phyloP scores from a whole-genome alignment of 2,797 vertebrate species.

The Peromyscus attwateri region DNA sequence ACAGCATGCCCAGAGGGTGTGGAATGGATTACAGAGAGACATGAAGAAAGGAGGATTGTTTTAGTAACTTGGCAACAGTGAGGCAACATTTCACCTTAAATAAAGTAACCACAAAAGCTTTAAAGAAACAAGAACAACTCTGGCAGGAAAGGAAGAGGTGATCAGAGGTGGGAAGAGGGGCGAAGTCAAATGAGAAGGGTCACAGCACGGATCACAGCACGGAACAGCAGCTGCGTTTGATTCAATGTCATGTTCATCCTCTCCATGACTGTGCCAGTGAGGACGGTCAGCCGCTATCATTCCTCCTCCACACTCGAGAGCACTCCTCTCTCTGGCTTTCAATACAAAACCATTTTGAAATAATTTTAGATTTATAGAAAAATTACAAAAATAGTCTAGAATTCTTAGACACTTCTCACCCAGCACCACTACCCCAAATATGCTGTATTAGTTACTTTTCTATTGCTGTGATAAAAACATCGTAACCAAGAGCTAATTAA shows the following conservation, averaged over 20 bases:
- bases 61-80: constrained; percentile 29
- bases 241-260: not conserved
- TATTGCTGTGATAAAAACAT: not conserved
- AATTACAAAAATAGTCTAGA: not conserved
- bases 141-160: constrained; percentile 17
- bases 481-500: not conserved
- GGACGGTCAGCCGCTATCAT: not conserved
- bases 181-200: not conserved
- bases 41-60: constrained; percentile 63
- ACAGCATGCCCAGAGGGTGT: constrained; percentile 56
- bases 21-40: constrained; percentile 55
- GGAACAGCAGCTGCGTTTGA: not conserved
- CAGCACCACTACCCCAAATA: not conserved
- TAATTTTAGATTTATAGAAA: constrained; percentile 56
- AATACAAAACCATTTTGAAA: constrained; percentile 22
- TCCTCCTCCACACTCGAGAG: not conserved
- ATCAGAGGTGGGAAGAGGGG: not conserved
- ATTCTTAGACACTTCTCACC: not conserved
- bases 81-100: constrained; percentile 60
- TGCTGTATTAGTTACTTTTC: not conserved
- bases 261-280: not conserved
- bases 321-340: constrained; percentile 26
- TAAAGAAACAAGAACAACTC: constrained; percentile 45
- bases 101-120: constrained; percentile 61
- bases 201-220: no score